Percentiles rank a stretch among this genome's conserved stretches.
phyloP scores from a whole-genome alignment of 1,140 invertebrate genomes.

The Drosophila insularis region DNA sequence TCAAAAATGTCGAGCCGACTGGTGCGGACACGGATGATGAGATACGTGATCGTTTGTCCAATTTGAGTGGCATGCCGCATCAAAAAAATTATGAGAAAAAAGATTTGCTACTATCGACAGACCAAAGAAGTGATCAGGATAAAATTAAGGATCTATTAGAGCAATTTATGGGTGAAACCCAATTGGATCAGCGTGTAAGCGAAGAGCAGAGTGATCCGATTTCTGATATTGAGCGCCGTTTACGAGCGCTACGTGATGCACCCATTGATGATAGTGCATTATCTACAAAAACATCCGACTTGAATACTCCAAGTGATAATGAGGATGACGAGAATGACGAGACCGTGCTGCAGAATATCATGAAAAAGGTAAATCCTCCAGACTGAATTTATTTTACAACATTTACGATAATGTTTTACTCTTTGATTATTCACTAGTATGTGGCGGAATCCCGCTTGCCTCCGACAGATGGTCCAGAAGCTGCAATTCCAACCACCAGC shows the following conservation, averaged over 20 bases:
- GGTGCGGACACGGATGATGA: conserved; percentile 74
- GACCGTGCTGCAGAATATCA: conserved; percentile 80
- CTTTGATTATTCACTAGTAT: conserved; percentile 50
- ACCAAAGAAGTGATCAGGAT: conserved; percentile 85
- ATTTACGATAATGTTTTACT: neutral
- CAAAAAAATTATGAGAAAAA: conserved; percentile 70
- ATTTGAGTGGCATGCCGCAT: conserved; percentile 84
- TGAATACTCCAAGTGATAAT: conserved; percentile 78
- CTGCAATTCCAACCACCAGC: neutral
- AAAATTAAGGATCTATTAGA: conserved; percentile 86
- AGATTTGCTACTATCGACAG: conserved; percentile 75
- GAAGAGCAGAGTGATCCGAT: conserved; percentile 83
- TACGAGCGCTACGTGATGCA: conserved; percentile 79
- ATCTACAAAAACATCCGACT: conserved; percentile 30
- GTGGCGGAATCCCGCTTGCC: conserved; percentile 69
- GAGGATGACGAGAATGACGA: conserved; percentile 82
- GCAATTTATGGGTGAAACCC: conserved; percentile 84
- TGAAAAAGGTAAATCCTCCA: conserved; percentile 55
- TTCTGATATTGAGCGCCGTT: conserved; percentile 83
- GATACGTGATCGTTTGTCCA: conserved; percentile 84
- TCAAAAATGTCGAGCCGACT: conserved; percentile 82
- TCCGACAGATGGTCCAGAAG: conserved; percentile 52
- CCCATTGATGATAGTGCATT: conserved; percentile 40
- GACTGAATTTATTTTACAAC: too few relatives aligned
- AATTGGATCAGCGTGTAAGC: conserved; percentile 83